phyloP scores from a whole-genome alignment of 2,797 vertebrate genomes.

The Mus caroli region DNA sequence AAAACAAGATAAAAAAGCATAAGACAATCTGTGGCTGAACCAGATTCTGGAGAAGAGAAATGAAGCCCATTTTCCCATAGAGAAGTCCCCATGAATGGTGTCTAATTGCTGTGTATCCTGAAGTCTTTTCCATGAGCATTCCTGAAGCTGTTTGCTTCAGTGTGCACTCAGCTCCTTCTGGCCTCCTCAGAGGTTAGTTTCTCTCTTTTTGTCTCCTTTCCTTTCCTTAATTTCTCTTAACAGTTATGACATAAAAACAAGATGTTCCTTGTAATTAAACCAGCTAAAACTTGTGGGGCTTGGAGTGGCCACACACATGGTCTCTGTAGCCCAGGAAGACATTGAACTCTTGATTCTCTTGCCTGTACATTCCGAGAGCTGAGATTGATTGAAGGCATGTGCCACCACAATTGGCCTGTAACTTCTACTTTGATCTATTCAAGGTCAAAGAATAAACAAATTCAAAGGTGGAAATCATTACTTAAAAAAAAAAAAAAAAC shows the following conservation, averaged over 20 bases:
- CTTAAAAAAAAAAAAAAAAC: too few relatives aligned
- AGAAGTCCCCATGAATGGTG: neutral
- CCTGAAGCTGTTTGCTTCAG: neutral
- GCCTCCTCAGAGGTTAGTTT: neutral
- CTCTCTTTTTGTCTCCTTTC: neutral
- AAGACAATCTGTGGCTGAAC: neutral
- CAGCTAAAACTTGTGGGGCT: neutral
- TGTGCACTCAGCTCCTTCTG: neutral
- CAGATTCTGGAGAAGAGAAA: neutral
- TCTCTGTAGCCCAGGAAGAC: neutral
- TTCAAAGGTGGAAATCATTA: neutral
- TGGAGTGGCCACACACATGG: neutral
- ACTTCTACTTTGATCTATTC: neutral
- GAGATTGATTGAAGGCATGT: neutral
- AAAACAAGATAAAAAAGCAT: neutral
- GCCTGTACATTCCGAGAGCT: neutral
- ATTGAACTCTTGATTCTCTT: neutral
- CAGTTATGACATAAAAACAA: neutral
- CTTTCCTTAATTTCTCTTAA: neutral
- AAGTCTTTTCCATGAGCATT: neutral
- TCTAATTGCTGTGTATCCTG: too few relatives aligned
- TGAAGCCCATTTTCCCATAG: neutral
- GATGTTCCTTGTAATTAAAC: neutral
- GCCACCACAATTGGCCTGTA: neutral
- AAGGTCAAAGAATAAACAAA: neutral